These are phyloP conservation scores for Aethes cnicana DNA, from an alignment of 2,888 invertebrate species.

Conservation along the genomic window DNA sequence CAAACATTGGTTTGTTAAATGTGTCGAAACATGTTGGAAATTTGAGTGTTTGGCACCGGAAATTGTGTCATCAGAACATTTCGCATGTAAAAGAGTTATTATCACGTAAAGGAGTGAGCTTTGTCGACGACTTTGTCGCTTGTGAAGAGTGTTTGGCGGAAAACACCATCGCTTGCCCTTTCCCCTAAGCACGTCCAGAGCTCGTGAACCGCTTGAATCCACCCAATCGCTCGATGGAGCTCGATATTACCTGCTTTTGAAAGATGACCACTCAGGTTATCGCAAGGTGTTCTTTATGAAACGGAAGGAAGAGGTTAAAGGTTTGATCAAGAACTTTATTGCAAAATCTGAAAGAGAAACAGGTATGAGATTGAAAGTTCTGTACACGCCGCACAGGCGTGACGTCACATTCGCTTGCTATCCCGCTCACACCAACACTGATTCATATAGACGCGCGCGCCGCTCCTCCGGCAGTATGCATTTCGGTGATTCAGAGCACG, in stretches of 20 bases:
- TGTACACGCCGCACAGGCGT: no score
- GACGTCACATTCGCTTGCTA: no score
- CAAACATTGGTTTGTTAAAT: neutral
- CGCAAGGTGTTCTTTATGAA: neutral
- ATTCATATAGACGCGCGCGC: no score
- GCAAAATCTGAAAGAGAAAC: neutral
- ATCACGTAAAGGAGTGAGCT: neutral
- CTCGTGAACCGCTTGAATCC: neutral
- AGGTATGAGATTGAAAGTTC: neutral
- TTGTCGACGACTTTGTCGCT: neutral
- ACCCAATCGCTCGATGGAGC: neutral
- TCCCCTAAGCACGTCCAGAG: neutral
- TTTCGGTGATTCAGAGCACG: no score
- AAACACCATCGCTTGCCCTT: neutral
- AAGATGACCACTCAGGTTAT: neutral
- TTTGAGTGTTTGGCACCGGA: neutral
- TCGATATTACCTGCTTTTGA: neutral
- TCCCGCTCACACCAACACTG: no score
- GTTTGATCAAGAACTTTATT: neutral
- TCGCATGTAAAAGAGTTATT: neutral
- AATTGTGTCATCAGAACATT: slow-evolving; percentile 3
- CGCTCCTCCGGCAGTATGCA: no score
- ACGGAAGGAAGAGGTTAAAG: neutral
- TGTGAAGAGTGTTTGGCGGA: slow-evolving; percentile 4
- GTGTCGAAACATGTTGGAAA: neutral